A percentile compares a stretch with the other conserved stretches of the same genome.
Evolutionary conservation across 2,113 vertebrate genomes (phyloP).

Genomic region (Marcusenius ussheri): DNA sequence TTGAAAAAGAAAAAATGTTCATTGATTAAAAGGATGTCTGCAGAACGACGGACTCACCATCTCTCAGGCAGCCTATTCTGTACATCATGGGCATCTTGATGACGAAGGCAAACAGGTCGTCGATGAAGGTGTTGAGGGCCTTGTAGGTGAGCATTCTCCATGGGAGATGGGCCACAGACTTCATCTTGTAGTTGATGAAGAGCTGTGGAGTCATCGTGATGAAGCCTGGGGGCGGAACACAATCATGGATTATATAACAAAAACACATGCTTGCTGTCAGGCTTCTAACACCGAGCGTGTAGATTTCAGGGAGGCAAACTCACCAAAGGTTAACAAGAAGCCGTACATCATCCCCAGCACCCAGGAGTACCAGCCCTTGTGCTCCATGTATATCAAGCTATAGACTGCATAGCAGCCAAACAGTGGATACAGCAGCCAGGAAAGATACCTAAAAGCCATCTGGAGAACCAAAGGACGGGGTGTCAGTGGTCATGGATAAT

Average conservation of each 20-base stretch:
- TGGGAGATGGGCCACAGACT: slow-evolving; percentile 89
- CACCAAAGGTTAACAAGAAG: slow-evolving; percentile 89
- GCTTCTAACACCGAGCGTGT: background rate
- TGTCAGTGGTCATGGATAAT: background rate
- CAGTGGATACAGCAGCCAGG: slow-evolving; percentile 87
- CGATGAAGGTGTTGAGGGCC: slow-evolving; percentile 92
- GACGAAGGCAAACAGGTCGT: slow-evolving; percentile 92
- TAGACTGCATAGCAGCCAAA: slow-evolving; percentile 87
- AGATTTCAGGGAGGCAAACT: slow-evolving; percentile 36
- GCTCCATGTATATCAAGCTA: slow-evolving; percentile 88
- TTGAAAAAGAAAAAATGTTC: background rate
- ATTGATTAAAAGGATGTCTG: background rate
- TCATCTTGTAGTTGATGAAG: slow-evolving; percentile 96
- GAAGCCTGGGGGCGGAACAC: slow-evolving; percentile 59
- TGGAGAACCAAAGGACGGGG: slow-evolving; percentile 35
- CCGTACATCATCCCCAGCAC: slow-evolving; percentile 92
- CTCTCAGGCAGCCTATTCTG: slow-evolving; percentile 90
- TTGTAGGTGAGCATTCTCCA: slow-evolving; percentile 98
- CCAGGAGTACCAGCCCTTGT: slow-evolving; percentile 98
- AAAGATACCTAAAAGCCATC: slow-evolving; percentile 93
- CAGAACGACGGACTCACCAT: slow-evolving; percentile 57
- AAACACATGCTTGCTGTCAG: background rate
- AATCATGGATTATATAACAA: background rate
- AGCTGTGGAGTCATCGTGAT: slow-evolving; percentile 94
- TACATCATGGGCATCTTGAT: slow-evolving; percentile 98